Evolutionary conservation across 2,888 invertebrate species (phyloP), one percentile per base, ranked within the genome.

Genomic region (Harmothoe impar): DNA sequence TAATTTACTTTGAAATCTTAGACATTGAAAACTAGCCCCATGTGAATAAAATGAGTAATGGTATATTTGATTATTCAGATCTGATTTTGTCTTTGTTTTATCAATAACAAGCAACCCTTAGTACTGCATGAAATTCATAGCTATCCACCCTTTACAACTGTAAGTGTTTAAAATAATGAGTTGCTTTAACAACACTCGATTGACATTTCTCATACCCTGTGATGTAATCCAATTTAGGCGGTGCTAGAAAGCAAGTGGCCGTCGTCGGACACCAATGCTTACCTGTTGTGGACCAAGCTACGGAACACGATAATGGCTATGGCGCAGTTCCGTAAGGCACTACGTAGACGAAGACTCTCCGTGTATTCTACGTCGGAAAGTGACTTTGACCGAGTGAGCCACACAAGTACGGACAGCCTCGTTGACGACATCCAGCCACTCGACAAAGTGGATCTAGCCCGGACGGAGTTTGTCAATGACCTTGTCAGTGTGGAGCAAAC

Each of bases 221-320:
- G n/a, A n/a, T n/a, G n/a, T 43, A 43, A 7, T 43, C 10, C 10
- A 43, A 25, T 91, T 12, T 92, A 96, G 96, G 96, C 97, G 91
- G 99, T 99, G 72, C 96, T 99, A 90, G 99, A 99, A 96, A 98
- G 99, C 10, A 98, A 98, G 93, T 99, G 99, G 99, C 98, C 99
- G 0, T 97, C 97, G 72, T 97, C 98, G 93, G 95, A 95, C 91
- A 93, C 97, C 92, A 98, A 97, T 89, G 98, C 98, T 93, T 98
- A 98, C 94, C 96, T 98, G 29, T 96, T 98, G 94, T 99, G 99
- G 99, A 98, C 98, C 95, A 98, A 99, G 95, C 96, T 99, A 31
- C 97, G 99, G 91, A 98, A 98, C 95, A 98, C 98, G 0, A 98
- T 99, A 31, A 96, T 98, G 92, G 99, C 98, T 0, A 98, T 98